Evolutionary conservation across 2,113 vertebrate genomes (phyloP), one percentile per base, ranked within the genome.

Genomic region (Mustelus asterias): DNA sequence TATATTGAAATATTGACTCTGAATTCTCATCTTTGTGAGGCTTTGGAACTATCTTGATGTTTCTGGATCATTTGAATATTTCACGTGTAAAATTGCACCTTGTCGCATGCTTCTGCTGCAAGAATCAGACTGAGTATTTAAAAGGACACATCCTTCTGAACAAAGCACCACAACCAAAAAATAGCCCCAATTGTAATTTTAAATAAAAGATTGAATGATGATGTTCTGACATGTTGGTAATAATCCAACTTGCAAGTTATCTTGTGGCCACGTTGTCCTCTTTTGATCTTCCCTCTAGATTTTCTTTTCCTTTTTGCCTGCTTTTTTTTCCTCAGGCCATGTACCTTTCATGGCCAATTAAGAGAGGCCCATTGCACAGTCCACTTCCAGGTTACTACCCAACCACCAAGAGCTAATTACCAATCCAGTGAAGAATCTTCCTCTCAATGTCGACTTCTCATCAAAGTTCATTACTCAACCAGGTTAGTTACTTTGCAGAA

Each of bases 1-100:
- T 70, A 48, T 48, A 48, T 95, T 76, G 67, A 95, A 95, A 95
- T 26, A 95, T 70, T 54, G 94, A 95, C 24, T 41, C 69, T 37
- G 58, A 93, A 65, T 63, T 93, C 33, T 65, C 16, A 65, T 93
- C 65, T 22, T 93, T 93, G 33, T 65, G 9, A 22, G 33, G 89
- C n/a, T 93, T 65, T 9, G 18, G 18, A 8, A 41, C 65, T 37
- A 92, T 18, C 86, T 26, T 65, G n/a, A 93, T 22, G 33, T 93
- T 33, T 63, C 60, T 63, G 60, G 60, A 63, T 63, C 8, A 9
- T 13, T 63, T 13, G 13, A 13, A 63, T 63, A 63, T 63, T 63
- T 63, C 60, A 18, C n/a, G 22, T 22, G 33, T 33, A 37, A 67
- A 89, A 93, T 65, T 65, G 60, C 1, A 20, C 60, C n/a, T 92